Evolutionary conservation across 2,888 invertebrate species (phyloP).

Genomic region (Ischnura elegans): DNA sequence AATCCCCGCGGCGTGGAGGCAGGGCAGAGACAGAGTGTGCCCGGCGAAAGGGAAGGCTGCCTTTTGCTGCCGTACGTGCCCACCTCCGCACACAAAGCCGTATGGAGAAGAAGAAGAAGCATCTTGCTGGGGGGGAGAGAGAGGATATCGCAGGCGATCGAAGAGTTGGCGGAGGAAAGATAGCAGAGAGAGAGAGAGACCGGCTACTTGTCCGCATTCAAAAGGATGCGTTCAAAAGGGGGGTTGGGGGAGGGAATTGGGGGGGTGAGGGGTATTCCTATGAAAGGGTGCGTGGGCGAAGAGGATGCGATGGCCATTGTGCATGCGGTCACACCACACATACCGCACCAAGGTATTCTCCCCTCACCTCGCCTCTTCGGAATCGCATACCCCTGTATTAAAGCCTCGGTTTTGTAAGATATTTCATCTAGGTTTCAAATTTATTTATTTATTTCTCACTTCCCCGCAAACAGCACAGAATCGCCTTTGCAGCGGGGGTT

Average conservation of each 20-base stretch:
- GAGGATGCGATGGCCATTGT: too few species aligned
- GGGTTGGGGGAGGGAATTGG: neutral
- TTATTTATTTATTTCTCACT: too few species aligned
- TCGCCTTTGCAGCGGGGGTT: too few species aligned
- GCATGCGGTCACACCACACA: too few species aligned
- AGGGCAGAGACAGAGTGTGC: slow-evolving; percentile 31
- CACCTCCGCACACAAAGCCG: neutral
- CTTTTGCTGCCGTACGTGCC: neutral
- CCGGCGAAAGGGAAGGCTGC: neutral
- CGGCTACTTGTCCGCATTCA: slow-evolving; percentile 19
- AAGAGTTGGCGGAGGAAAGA: slow-evolving; percentile 59
- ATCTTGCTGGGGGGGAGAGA: neutral
- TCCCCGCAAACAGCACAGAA: too few species aligned
- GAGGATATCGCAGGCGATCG: slow-evolving; percentile 53
- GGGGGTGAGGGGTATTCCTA: neutral
- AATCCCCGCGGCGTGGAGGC: slow-evolving; percentile 20
- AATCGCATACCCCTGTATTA: too few species aligned
- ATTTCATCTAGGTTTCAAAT: too few species aligned
- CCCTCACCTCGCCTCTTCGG: too few species aligned
- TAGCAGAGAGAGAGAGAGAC: neutral
- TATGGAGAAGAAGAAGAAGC: too few species aligned
- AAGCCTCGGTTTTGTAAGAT: too few species aligned
- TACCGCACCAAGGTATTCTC: too few species aligned
- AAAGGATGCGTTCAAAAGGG: neutral
- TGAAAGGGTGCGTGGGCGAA: neutral